Conservation (phyloP, 2,113 vertebrate genomes). For the Macrotis lagotis region DNA sequence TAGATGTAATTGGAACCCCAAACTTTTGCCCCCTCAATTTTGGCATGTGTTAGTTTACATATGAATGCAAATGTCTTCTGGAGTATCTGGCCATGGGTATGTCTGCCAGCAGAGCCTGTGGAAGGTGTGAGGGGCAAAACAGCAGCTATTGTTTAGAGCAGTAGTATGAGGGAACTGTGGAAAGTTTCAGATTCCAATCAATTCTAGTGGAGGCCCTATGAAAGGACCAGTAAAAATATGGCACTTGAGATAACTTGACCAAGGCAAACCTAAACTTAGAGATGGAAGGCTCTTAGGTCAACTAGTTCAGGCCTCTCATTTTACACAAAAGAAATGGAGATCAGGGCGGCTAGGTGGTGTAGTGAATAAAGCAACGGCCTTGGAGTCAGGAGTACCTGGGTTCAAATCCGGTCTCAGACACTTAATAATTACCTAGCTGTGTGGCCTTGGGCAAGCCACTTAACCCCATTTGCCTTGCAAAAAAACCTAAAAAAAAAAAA, state of each 20-base stretch:
- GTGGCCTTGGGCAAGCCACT: too few species aligned
- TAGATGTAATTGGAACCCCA: not conserved
- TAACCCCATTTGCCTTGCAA: too few species aligned
- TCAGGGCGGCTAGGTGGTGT: too few species aligned
- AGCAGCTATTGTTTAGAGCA: fast-evolving
- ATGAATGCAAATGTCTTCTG: not conserved
- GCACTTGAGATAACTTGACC: too few species aligned
- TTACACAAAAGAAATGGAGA: not conserved
- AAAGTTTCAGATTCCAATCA: not conserved
- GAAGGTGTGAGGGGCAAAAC: not conserved
- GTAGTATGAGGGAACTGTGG: not conserved
- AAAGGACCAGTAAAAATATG: not conserved
- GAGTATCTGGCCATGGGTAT: not conserved
- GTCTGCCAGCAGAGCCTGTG: not conserved
- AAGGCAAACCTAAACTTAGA: not conserved
- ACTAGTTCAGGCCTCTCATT: not conserved
- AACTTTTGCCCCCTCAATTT: not conserved
- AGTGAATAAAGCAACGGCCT: too few species aligned
- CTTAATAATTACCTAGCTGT: too few species aligned
- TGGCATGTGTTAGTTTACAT: not conserved
- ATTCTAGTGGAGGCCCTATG: not conserved
- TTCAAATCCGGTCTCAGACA: too few species aligned
- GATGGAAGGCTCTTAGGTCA: not conserved
- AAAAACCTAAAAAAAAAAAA: too few species aligned
- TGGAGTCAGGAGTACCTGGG: too few species aligned